A percentile compares a stretch with the other conserved stretches of the same genome.
phyloP scores from a whole-genome alignment of 2,888 invertebrate genomes.

The Drosophila anomelani region DNA sequence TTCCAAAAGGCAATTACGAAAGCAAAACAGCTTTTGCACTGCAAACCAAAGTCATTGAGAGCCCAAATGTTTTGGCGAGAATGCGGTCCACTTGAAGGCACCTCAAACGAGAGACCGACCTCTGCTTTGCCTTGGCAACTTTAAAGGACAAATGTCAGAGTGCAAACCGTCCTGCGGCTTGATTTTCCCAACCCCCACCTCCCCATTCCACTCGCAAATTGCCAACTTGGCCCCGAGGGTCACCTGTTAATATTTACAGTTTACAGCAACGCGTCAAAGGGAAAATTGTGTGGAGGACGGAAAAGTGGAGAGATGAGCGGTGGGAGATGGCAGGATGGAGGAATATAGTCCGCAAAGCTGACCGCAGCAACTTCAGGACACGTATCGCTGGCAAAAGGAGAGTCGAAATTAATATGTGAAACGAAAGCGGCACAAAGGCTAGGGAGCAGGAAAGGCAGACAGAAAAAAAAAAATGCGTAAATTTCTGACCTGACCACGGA shows the following conservation, averaged over 20 bases:
- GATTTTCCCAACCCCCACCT: not conserved
- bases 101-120: conserved; percentile 26
- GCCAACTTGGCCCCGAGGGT: conserved; percentile 12
- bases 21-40: conserved; percentile 27
- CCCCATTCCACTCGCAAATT: conserved; percentile 5
- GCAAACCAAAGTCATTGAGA: conserved; percentile 29
- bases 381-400: conserved; percentile 6
- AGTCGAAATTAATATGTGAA: conserved; percentile 65
- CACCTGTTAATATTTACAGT: conserved; percentile 39
- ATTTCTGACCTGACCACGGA: conserved; percentile 35
- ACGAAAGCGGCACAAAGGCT: conserved; percentile 7
- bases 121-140: conserved; percentile 1
- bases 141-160: conserved; percentile 26
- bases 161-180: not conserved
- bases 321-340: not conserved
- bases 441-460: conserved; percentile 4
- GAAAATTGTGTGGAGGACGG: not conserved
- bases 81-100: conserved; percentile 33
- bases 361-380: conserved; percentile 33
- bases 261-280: conserved; percentile 31
- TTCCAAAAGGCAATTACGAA: conserved; percentile 25
- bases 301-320: too few species aligned
- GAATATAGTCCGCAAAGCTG: conserved; percentile 16
- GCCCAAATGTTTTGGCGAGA: conserved; percentile 40
- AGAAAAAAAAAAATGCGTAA: conserved; percentile 9